Base-by-base conservation (phyloP, 2,797 vertebrate genomes). In the Peromyscus aztecus region DNA sequence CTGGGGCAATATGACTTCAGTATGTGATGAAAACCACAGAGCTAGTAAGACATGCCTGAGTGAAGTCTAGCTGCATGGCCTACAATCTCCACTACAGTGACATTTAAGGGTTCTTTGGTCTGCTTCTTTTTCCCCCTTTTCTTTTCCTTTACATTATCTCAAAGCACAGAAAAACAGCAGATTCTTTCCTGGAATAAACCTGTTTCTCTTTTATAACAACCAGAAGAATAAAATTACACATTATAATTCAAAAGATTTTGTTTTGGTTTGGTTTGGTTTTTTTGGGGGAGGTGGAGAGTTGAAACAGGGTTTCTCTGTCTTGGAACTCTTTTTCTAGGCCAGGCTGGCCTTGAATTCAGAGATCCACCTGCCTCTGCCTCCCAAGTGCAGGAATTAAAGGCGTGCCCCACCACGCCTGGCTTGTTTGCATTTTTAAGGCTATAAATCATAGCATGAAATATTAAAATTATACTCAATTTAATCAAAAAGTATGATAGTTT, bases 161-260 rank as follows among this genome's bases (percentile, higher is more conserved):
- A 90, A 95, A 84, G 71, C 17, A 94, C 49, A 94, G 8, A 92
- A 94, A 91, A 75, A 75, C 61, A 82, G 2, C 23, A 94, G 17
- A 84, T 96, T 96, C 71, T 91, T 94, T 97, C 84, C 34, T 96
- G 21, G 40, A 97, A 80, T 90, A 92, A 94, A 96, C 76, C 49
- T 91, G 23, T 59, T 83, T 84, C 63, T 97, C 69, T 93, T 90
- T 81, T 95, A 29, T 14, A 97, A 24, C 61, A 94, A 95, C 52
- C 49, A 89, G 13, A 90, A 83, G 49, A 90, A 24, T 94, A 95
- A 96, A 96, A 95, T 76, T 91, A 82, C 27, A 27, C 19, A 93
- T 52, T 85, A 94, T 5, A n/a, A 90, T 40, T 82, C 49, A 91
- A 71, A 67, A 67, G 31, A 73, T 75, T 71, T 73, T 82, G 80